A percentile compares a stretch with the other conserved stretches of the same genome.
Conservation (phyloP, 2,888 invertebrate genomes). For the Zygothrica quintamaculata region DNA sequence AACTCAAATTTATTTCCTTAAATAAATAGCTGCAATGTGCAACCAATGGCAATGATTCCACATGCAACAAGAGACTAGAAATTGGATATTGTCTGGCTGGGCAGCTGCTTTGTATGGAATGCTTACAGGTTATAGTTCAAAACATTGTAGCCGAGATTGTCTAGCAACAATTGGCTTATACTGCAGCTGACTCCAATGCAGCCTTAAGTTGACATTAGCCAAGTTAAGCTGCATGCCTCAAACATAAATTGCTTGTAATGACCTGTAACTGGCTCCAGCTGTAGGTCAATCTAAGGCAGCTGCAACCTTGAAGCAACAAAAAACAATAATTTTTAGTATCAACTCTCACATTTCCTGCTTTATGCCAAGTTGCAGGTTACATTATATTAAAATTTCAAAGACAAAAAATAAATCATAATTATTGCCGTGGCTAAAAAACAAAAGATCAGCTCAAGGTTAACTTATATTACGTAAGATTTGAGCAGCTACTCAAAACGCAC, state of each 20-base stretch:
- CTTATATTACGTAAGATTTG: conserved; percentile 41
- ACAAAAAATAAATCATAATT: conserved; percentile 69
- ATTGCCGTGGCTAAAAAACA: conserved; percentile 19
- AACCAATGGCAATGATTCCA: conserved; percentile 31
- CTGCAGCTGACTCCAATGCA: conserved; percentile 13
- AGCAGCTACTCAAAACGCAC: conserved; percentile 59
- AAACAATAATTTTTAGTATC: conserved; percentile 14
- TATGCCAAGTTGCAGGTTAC: conserved; percentile 53
- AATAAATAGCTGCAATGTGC: conserved; percentile 36
- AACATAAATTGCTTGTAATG: conserved; percentile 19
- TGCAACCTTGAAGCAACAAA: conserved; percentile 43
- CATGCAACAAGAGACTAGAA: conserved; percentile 30
- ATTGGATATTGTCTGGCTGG: conserved; percentile 18
- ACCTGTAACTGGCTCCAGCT: not conserved
- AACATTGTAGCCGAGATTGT: conserved; percentile 31
- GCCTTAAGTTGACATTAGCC: no score
- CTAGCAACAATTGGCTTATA: conserved; percentile 5
- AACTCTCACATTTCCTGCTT: conserved; percentile 16
- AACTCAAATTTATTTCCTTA: conserved; percentile 8
- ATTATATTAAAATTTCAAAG: conserved; percentile 21
- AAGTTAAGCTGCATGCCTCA: no score
- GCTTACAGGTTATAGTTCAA: conserved; percentile 46
- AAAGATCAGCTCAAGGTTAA: conserved; percentile 58
- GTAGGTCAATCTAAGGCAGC: conserved; percentile 31
- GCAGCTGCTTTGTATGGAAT: conserved; percentile 11